Evolutionary conservation across 2,113 vertebrate genomes (phyloP).

Genomic region (Grallaria varia): DNA sequence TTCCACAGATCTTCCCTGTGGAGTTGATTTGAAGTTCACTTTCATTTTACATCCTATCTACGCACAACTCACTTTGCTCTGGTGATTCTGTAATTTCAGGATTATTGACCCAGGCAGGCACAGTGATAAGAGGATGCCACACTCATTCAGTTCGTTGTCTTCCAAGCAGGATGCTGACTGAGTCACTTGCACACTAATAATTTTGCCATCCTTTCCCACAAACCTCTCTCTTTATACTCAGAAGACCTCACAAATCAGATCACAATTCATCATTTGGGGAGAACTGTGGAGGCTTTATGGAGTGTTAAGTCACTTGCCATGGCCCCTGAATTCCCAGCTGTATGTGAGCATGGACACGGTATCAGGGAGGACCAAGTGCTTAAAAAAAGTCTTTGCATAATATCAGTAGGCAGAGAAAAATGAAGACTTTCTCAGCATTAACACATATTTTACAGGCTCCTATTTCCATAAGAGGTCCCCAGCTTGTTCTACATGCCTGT

Average conservation of each 20-base stretch:
- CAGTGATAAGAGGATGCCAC: background rate
- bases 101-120: background rate
- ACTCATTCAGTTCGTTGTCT: background rate
- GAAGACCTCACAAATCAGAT: background rate
- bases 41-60: background rate
- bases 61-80: background rate
- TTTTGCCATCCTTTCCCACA: background rate
- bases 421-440: background rate
- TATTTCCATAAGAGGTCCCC: background rate
- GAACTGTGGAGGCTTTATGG: background rate
- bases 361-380: background rate
- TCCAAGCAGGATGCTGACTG: background rate
- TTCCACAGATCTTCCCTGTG: background rate
- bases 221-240: background rate
- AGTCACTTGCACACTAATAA: background rate
- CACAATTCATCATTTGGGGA: background rate
- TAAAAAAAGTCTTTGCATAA: background rate
- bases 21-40: background rate
- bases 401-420: background rate
- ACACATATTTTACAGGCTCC: background rate
- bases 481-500: background rate
- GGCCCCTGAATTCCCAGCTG: background rate
- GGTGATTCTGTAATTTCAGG: background rate
- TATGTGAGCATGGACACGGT: accelerated
- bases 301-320: background rate